Base-by-base conservation (phyloP, 2,797 vertebrate genomes). In the Chelidonichthys spinosus region DNA sequence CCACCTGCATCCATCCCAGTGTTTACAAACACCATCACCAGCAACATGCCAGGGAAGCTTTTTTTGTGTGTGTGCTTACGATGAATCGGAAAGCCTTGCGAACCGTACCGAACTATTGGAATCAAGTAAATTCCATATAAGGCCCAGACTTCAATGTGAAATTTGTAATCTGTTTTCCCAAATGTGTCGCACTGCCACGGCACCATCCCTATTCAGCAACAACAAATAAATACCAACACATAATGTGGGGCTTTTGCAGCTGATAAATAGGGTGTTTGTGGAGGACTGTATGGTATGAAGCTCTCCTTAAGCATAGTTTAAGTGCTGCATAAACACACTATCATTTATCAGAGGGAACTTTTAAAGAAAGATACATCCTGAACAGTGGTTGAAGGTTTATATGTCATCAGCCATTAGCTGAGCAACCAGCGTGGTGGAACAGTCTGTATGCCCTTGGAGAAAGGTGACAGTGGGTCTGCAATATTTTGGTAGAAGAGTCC, bases 1-100 rank as follows among this genome's bases (percentile, higher is more conserved):
- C 78, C 11, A 72, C 74, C 82, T 81, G 87, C 87, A 74, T 88
- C 92, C 92, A 84, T 67, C 85, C 85, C 79, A 44, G 84, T 96
- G 95, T 97, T 97, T 96, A 96, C 95, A 94, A 96, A 97, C 93
- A 95, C 92, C 92, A 93, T 93, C 94, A 93, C 94, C 95, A 93
- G 94, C 94, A 92, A 95, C 95, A 94, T 94, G 95, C 94, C 95
- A 94, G 94, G 91, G 88, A 95, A 96, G 94, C 93, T 93, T 90
- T 91, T 95, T 96, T 96, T 95, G 95, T 93, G 94, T 94, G 96
- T 95, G 35, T 76, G 95, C 94, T 94, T 86, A 94, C 92, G 94
- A 96, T 95, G 94, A 95, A 93, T 92, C 94, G 93, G 94, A 96
- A 96, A 96, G 78, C 64, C 73, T 80, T 69, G 69, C 65, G 82